phyloP scores from a whole-genome alignment of 1,140 invertebrate genomes.

The Chrysomallon squamiferum region DNA sequence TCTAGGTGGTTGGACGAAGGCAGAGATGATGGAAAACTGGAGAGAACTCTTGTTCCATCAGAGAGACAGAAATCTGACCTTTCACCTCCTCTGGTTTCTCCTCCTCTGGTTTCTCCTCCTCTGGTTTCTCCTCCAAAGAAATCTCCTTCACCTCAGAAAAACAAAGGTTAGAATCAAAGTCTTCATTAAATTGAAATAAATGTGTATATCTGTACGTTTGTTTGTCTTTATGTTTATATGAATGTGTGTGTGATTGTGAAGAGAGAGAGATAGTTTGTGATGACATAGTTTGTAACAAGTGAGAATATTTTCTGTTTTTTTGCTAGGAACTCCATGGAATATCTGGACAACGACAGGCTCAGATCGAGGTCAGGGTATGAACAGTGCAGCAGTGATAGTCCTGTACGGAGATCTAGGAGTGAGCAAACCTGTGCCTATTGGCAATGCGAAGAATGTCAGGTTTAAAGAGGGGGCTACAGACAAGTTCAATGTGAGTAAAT shows the following conservation, averaged over 20 bases:
- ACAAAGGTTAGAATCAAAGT: slow-evolving; percentile 1
- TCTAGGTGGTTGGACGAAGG: slow-evolving; percentile 54
- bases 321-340: slow-evolving; percentile 39
- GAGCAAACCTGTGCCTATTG: slow-evolving; percentile 31
- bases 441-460: slow-evolving; percentile 26
- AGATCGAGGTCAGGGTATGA: slow-evolving; percentile 25
- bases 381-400: slow-evolving; percentile 33
- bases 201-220: not conserved
- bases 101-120: slow-evolving; percentile 2
- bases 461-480: slow-evolving; percentile 35
- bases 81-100: not conserved
- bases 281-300: too few relatives aligned
- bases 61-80: not conserved
- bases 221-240: too few relatives aligned
- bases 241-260: too few relatives aligned
- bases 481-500: slow-evolving; percentile 42
- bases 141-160: slow-evolving; percentile 14
- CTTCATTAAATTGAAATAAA: not conserved
- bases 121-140: slow-evolving; percentile 4
- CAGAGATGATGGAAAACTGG: slow-evolving; percentile 44
- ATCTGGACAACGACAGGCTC: slow-evolving; percentile 31
- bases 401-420: slow-evolving; percentile 48
- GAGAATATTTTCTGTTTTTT: not conserved
- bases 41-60: slow-evolving; percentile 24
- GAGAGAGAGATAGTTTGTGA: too few relatives aligned